phyloP scores from a whole-genome alignment of 2,888 invertebrate genomes.

The Drosophila parthenogenetica region DNA sequence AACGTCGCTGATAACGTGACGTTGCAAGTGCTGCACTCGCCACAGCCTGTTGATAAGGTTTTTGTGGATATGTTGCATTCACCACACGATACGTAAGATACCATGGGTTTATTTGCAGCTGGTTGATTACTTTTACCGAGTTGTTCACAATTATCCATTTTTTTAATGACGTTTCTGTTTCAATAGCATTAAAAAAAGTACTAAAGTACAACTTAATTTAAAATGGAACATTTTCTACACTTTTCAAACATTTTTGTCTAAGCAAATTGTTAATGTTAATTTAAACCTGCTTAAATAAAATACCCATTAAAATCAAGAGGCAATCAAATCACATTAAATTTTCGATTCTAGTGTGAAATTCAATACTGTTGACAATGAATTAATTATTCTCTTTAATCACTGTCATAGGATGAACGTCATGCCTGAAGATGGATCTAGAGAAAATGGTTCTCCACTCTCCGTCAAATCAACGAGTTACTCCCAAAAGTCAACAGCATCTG shows the following conservation, averaged over 20 bases:
- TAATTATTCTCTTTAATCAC: neutral
- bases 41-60: constrained; percentile 28
- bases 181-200: too few species aligned
- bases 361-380: too few species aligned
- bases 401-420: constrained; percentile 23
- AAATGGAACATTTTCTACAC: too few species aligned
- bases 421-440: constrained; percentile 1
- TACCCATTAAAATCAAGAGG: too few species aligned
- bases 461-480: constrained; percentile 76
- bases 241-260: too few species aligned
- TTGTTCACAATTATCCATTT: too few species aligned
- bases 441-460: constrained; percentile 69
- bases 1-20: constrained; percentile 41
- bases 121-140: neutral
- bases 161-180: too few species aligned
- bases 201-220: too few species aligned
- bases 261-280: too few species aligned
- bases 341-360: too few species aligned
- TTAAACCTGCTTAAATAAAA: too few species aligned
- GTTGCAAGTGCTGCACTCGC: constrained; percentile 40
- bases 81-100: constrained; percentile 44
- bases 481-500: constrained; percentile 81
- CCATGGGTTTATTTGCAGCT: neutral
- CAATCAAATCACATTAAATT: too few species aligned
- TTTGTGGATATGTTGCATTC: constrained; percentile 6